Evolutionary conservation across 1,140 invertebrate species (phyloP).

Genomic region (Apis florea): DNA sequence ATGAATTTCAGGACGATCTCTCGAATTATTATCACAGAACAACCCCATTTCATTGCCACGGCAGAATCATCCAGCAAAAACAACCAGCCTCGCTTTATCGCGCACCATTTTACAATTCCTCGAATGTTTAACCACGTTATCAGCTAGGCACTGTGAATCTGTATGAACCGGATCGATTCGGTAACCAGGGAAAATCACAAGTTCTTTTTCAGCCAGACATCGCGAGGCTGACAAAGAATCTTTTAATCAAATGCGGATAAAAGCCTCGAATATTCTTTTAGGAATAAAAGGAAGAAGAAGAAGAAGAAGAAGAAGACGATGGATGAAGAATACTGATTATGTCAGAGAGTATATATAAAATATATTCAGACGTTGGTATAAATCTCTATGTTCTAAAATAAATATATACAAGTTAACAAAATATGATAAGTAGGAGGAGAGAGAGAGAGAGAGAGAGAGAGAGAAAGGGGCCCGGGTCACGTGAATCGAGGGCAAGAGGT

Average conservation of each 20-base stretch:
- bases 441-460: too few species aligned
- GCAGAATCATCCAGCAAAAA: background rate
- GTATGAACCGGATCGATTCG: conserved; percentile 1
- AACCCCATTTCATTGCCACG: background rate
- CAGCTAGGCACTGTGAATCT: background rate
- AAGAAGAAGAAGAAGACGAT: background rate
- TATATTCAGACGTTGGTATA: too few species aligned
- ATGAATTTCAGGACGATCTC: background rate
- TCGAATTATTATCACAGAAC: background rate
- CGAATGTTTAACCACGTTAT: conserved; percentile 30
- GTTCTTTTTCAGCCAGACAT: conserved; percentile 3
- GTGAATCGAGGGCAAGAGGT: conserved; percentile 68
- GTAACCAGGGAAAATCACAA: conserved; percentile 29
- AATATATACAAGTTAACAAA: too few species aligned
- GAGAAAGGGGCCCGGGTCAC: conserved; percentile 21
- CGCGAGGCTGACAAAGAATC: conserved; percentile 39
- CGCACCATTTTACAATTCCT: background rate
- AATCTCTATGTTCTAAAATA: too few species aligned
- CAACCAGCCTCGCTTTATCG: background rate
- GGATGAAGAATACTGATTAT: conserved; percentile 5
- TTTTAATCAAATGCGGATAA: conserved; percentile 57
- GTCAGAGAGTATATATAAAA: too few species aligned
- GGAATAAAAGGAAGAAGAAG: background rate
- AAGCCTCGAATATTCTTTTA: conserved; percentile 7
- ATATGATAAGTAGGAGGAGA: conserved; percentile 33